Base-by-base conservation (phyloP, 92 coral and sea anemone genomes). In the Paramuricea clavata region DNA sequence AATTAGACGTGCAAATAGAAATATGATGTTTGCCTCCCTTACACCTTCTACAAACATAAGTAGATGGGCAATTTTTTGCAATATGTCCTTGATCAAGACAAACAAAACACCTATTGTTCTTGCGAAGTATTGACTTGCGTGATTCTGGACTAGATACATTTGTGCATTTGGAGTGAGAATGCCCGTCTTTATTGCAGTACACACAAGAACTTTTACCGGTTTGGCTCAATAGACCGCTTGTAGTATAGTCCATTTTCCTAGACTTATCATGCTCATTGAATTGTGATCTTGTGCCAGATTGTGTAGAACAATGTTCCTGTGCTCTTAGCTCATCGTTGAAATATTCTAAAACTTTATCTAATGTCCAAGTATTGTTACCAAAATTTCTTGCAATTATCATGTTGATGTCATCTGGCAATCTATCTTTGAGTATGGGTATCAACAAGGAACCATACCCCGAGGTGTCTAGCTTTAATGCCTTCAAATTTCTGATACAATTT, bases 11-110 rank as follows among this genome's bases (percentile, higher is more conserved):
- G n/a, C n/a, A 65, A 12, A 65, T 65, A 4, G 72, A 65, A 65
- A 26, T 65, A 69, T 69, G 76, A 34, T 32, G 76, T 16, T 34
- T 69, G 22, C 44, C 76, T 21, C 47, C 8, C 44, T 69, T 69
- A 69, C 41, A 69, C 7, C 25, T 69, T 34, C 44, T 33, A 69
- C 76, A 27, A 2, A 27, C 42, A 69, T 69, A 65, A 2, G 31
- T 12, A 3, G 17, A 2, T 11, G 42, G 12, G 49, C 76, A 69
- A 8, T 69, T 8, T n/a, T 16, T 30, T 11, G 76, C 44, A 69
- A 69, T 32, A 69, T 69, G 76, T 11, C 19, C 21, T 19, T 31
- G 41, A 7, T 69, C 44, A 1, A 69, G 17, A 16, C 76, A 69
- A 69, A 69, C 21, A 16, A 27, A 69, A 32, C 76, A 34, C 21